Base-by-base conservation (phyloP, 2,113 vertebrate species). In the Chaenogobius annularis region DNA sequence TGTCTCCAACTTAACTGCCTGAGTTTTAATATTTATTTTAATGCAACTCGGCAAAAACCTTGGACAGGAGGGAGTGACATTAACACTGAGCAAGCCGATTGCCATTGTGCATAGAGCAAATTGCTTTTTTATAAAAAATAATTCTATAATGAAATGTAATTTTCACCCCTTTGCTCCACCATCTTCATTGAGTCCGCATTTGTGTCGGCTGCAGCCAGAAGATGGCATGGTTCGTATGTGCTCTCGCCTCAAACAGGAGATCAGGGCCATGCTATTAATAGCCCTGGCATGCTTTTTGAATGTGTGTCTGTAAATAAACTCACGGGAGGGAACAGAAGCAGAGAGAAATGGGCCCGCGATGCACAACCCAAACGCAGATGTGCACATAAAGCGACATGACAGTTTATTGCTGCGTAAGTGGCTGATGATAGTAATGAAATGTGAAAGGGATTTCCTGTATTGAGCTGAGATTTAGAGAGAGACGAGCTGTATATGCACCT, bases 211-310 rank as follows among this genome's bases (percentile, higher is more conserved):
- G 92, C 91, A 89, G 90, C 94, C 95, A 95, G 95, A 92, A 95
- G 95, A 95, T 95, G 94, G 93, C 95, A 95, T 90, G 93, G 93
- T 95, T 94, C 83, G 87, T 93, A 92, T 88, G 80, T 92, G 91
- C 88, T 88, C 89, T 91, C 78, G n/a, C 85, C 83, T 83, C 76
- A 68, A 85, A 74, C 65, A 74, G 74, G 63, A 77, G 81, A 92
- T 89, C 77, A 89, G 86, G 81, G 62, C 85, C 67, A 83, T 73
- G 65, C 94, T 93, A 78, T 92, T 93, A 92, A 92, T 94, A 93
- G 90, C 77, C 54, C 70, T 65, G 79, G 82, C 62, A 59, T 68
- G 58, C 63, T 87, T 91, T 63, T 89, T 89, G 83, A 93, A 81
- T 71, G 56, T 58, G 63, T 72, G 74, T 10, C 14, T 87, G 85